Evolutionary conservation across 92 coral and sea anemone species (phyloP).

Genomic region (Zoanthus sansibaricus): DNA sequence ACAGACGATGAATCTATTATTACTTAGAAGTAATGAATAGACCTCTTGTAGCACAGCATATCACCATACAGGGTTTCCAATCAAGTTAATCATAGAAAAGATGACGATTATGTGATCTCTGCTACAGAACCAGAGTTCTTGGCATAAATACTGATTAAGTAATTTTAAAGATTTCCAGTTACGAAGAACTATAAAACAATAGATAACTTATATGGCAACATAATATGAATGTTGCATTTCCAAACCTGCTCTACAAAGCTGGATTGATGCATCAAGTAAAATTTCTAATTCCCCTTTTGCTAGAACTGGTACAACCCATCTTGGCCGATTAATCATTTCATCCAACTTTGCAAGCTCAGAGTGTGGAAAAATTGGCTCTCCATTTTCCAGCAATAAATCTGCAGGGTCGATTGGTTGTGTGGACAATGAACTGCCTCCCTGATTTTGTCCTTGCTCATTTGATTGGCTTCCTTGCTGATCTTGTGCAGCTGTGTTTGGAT

Average conservation of each 20-base stretch:
- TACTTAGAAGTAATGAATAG: no score
- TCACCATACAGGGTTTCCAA: no score
- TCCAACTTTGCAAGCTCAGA: conserved; percentile 94
- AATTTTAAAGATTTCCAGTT: neutral
- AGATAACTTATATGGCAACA: neutral
- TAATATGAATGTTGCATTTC: no score
- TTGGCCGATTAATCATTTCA: conserved; percentile 95
- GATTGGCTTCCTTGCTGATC: conserved; percentile 64
- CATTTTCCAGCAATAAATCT: conserved; percentile 81
- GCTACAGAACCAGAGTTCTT: neutral
- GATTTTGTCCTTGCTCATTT: conserved; percentile 53
- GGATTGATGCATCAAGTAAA: conserved; percentile 88
- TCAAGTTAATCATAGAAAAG: neutral
- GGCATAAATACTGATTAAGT: neutral
- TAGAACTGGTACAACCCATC: conserved; percentile 99
- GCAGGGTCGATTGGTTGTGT: conserved; percentile 64
- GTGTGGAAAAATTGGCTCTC: conserved; percentile 87
- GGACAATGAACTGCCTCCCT: conserved; percentile 45
- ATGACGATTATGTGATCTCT: neutral
- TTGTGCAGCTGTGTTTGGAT: conserved; percentile 46
- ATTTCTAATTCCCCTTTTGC: conserved; percentile 99
- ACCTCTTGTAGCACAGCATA: no score
- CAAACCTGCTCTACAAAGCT: conserved; percentile 94
- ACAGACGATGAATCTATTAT: no score
- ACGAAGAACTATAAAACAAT: neutral